Percentiles rank a stretch among this genome's conserved stretches.
Conservation (phyloP, 2,797 vertebrate genomes). For the Pantherophis alleghaniensis region DNA sequence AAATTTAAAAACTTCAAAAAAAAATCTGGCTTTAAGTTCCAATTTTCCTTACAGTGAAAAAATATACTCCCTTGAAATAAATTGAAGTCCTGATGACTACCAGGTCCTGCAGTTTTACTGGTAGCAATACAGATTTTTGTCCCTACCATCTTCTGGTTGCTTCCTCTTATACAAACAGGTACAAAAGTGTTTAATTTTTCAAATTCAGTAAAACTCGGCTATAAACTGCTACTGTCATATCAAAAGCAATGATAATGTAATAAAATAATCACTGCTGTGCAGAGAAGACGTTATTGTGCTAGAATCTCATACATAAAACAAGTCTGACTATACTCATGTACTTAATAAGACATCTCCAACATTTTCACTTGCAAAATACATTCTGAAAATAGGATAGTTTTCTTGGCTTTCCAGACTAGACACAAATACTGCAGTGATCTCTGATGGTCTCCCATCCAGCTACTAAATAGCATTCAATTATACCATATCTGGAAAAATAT, state of each 20-base stretch:
- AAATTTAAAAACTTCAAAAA: neutral
- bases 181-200: neutral
- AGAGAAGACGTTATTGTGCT: neutral
- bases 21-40: conserved; percentile 21
- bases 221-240: neutral
- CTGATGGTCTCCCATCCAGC: neutral
- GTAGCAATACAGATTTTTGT: neutral
- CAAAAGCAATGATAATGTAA: neutral
- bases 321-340: neutral
- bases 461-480: neutral
- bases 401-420: neutral
- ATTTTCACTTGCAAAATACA: neutral
- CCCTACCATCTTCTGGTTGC: neutral
- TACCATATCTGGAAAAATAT: conserved; percentile 22
- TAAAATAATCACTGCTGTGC: neutral
- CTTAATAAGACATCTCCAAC: neutral
- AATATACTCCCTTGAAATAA: neutral
- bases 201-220: neutral
- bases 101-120: neutral
- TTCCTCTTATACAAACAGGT: neutral
- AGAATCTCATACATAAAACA: neutral
- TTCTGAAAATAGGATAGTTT: neutral
- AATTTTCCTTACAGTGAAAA: neutral
- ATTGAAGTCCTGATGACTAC: neutral
- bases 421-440: neutral